Percentiles rank a stretch among this genome's conserved stretches.
phyloP scores from a whole-genome alignment of 2,888 invertebrate species.

The Chouioia cunea region DNA sequence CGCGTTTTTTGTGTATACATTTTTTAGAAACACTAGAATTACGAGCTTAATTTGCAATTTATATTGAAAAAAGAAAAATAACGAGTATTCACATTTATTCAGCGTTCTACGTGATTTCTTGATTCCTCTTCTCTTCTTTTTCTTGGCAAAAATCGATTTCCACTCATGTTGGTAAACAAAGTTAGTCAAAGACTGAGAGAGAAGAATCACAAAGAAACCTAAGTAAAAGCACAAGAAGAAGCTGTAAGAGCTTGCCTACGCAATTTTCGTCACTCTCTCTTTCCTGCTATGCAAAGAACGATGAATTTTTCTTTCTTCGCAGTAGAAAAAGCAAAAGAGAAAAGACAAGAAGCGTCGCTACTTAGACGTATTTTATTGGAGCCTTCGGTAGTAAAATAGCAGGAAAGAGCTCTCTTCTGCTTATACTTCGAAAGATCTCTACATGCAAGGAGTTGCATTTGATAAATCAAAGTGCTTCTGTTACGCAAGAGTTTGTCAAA shows the following conservation, averaged over 20 bases:
- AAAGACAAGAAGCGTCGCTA: background rate
- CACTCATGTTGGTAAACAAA: background rate
- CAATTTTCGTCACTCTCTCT: slow-evolving; percentile 12
- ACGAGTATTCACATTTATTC: no score
- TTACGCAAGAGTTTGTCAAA: no score
- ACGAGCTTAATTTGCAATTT: no score
- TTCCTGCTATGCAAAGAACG: background rate
- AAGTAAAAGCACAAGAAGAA: slow-evolving; percentile 4
- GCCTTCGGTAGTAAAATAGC: slow-evolving; percentile 15
- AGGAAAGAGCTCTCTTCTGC: background rate
- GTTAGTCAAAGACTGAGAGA: background rate
- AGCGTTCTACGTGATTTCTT: no score
- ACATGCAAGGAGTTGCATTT: no score
- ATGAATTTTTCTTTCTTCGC: slow-evolving; percentile 17
- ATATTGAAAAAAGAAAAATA: no score
- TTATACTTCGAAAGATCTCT: background rate
- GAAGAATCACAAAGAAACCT: background rate
- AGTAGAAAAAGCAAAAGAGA: slow-evolving; percentile 9
- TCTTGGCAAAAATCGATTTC: background rate
- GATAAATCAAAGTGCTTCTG: no score
- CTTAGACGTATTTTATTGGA: slow-evolving; percentile 5
- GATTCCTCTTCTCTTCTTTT: no score
- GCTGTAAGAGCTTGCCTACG: background rate
- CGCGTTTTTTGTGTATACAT: no score
- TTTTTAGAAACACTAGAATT: no score